A percentile compares a stretch with the other conserved stretches of the same genome.
These are phyloP conservation scores for Tenrec ecaudatus DNA, from an alignment of 2,113 vertebrate genomes.

Conservation along the genomic window DNA sequence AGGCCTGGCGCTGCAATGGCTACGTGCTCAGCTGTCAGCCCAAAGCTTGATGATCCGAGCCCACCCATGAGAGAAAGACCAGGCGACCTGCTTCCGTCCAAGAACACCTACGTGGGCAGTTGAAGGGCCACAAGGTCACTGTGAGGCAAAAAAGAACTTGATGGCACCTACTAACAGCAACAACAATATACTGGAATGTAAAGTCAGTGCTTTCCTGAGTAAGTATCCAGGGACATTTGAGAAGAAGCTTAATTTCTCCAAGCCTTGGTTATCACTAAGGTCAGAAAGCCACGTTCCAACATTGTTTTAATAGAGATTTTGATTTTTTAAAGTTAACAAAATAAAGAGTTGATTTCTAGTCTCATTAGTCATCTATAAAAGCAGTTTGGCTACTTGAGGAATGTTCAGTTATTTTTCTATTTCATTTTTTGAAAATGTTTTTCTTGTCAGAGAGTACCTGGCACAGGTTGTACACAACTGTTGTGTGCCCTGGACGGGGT, in stretches of 20 bases:
- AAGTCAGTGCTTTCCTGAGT: slow-evolving; percentile 44
- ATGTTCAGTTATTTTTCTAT: slow-evolving; percentile 33
- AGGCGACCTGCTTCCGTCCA: background rate
- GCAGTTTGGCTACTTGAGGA: background rate
- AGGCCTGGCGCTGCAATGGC: background rate
- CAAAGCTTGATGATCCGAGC: background rate
- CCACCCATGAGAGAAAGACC: background rate
- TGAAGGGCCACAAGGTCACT: background rate
- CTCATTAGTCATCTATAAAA: slow-evolving; percentile 45
- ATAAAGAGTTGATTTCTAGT: slow-evolving; percentile 17
- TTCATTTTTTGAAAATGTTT: slow-evolving; percentile 40
- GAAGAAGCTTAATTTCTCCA: slow-evolving; percentile 20
- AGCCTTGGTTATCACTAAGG: background rate
- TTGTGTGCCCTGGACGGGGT: background rate
- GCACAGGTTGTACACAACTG: background rate
- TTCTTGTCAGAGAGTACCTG: slow-evolving; percentile 9
- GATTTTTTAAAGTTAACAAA: slow-evolving; percentile 51
- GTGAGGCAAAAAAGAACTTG: background rate
- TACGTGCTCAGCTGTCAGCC: background rate
- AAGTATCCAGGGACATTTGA: background rate
- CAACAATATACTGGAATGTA: background rate
- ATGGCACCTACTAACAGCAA: background rate
- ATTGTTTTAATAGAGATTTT: slow-evolving; percentile 39
- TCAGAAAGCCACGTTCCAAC: background rate
- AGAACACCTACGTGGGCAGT: background rate